These are phyloP conservation scores for Sylvilagus floridanus DNA, from an alignment of 2,797 vertebrate species.

Conservation along the genomic window DNA sequence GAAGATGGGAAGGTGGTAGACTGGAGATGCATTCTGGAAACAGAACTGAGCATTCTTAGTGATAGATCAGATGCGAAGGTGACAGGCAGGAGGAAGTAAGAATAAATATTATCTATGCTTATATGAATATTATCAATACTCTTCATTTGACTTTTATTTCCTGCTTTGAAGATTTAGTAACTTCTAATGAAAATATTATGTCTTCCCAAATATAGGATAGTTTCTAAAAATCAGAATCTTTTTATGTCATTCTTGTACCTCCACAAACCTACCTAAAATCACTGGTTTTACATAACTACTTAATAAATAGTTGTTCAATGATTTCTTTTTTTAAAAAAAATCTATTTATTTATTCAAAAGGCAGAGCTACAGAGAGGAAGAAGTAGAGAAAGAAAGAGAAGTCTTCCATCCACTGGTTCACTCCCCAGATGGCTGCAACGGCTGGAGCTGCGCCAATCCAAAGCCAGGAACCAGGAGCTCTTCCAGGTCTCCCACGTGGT, in stretches of 20 bases:
- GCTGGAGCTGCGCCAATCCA: too few species aligned
- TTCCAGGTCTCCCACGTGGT: too few species aligned
- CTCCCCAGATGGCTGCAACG: too few species aligned
- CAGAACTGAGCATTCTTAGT: neutral
- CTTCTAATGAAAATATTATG: neutral
- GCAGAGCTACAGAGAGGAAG: too few species aligned
- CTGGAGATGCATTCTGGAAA: neutral
- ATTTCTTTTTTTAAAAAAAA: too few species aligned
- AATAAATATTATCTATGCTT: neutral
- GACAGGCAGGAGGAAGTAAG: neutral
- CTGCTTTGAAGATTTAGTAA: neutral
- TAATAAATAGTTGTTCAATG: neutral
- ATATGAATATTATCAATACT: neutral
- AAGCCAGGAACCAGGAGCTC: too few species aligned
- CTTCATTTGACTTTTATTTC: neutral
- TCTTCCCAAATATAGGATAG: neutral
- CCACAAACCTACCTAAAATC: neutral
- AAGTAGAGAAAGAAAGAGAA: too few species aligned
- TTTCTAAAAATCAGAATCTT: constrained; percentile 21
- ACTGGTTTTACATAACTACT: neutral
- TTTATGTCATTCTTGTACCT: neutral
- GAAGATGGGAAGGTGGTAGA: neutral
- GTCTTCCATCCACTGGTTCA: too few species aligned
- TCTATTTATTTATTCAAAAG: too few species aligned
- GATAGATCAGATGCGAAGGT: neutral